Evolutionary conservation across 2,888 invertebrate species (phyloP), one percentile per base, ranked within the genome.

Genomic region (Gortyna flavago): DNA sequence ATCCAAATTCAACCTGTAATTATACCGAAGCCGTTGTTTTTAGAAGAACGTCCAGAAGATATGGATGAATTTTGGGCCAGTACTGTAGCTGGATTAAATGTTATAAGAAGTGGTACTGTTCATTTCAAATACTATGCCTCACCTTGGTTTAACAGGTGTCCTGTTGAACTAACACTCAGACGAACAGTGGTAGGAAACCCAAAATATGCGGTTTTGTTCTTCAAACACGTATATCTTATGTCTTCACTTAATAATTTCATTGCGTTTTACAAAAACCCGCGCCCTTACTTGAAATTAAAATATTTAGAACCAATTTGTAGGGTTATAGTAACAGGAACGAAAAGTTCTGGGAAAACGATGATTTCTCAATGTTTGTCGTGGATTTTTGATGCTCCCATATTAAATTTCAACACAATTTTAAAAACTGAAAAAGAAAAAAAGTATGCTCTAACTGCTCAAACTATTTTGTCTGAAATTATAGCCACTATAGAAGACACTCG

Each of bases 131-230:
- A 94, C 80, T 91, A 87, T 86, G 86, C 97, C 83, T 97, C 97
- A 7, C 94, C 96, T 67, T 98, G 97, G 97, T 95, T 93, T 61
- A 96, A 95, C 72, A 93, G 97, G 86, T 98, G 98, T 89, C 98
- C 98, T 9, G 97, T 98, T 6, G 97, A 97, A 84, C 94, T 98
- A 85, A 96, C 96, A 84, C 94, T 96, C 80, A 97, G 98, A n/a
- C 92, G 91, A 73, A 93, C 96, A 67, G 88, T 93, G 25, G 89
- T 92, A 51, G 98, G 98, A 35, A 93, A 94, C 71, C 92, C 97
- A 0, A 97, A 97, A 90, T 96, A 95, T 86, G 97, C 97, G 0
- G 97, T 97, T 1, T 94, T 95, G 57, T 97, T 97, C 87, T 96
- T 97, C 90, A 97, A 97, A 90, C 97, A 97, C 89, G 94, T 98